Percentiles rank a stretch among this genome's conserved stretches.
These are phyloP conservation scores for Brachionus calyciflorus DNA, from an alignment of 1,140 invertebrate genomes.

Conservation along the genomic window DNA sequence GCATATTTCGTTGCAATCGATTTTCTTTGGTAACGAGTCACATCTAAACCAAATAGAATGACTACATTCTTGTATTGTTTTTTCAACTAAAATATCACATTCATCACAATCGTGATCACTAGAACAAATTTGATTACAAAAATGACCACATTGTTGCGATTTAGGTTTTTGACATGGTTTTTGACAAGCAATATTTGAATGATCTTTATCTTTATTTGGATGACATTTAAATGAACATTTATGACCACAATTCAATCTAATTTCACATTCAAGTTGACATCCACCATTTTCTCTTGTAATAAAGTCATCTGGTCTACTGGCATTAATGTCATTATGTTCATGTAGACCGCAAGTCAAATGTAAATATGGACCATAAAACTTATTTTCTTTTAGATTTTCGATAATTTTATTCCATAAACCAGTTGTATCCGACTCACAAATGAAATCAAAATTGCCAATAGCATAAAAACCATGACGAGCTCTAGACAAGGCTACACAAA, in stretches of 20 bases:
- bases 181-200: constrained; percentile 48
- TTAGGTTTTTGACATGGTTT: constrained; percentile 52
- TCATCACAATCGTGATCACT: background rate
- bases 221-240: constrained; percentile 55
- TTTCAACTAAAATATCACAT: background rate
- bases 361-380: background rate
- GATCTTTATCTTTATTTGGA: constrained; percentile 22
- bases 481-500: constrained; percentile 78
- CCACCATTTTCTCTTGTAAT: constrained; percentile 59
- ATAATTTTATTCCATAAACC: constrained; percentile 58
- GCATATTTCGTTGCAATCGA: constrained; percentile 46
- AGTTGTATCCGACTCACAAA: constrained; percentile 56
- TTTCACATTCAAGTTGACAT: constrained; percentile 54
- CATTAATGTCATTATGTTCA: constrained; percentile 49
- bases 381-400: background rate
- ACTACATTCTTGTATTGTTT: constrained; percentile 3
- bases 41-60: background rate
- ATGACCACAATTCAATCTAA: constrained; percentile 56
- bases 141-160: constrained; percentile 47
- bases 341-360: constrained; percentile 20
- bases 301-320: constrained; percentile 54
- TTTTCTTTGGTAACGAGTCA: constrained; percentile 1
- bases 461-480: constrained; percentile 71
- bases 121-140: constrained; percentile 45
- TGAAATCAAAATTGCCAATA: constrained; percentile 69